Conservation (phyloP, 2,888 invertebrate species). For the Patella caerulea region DNA sequence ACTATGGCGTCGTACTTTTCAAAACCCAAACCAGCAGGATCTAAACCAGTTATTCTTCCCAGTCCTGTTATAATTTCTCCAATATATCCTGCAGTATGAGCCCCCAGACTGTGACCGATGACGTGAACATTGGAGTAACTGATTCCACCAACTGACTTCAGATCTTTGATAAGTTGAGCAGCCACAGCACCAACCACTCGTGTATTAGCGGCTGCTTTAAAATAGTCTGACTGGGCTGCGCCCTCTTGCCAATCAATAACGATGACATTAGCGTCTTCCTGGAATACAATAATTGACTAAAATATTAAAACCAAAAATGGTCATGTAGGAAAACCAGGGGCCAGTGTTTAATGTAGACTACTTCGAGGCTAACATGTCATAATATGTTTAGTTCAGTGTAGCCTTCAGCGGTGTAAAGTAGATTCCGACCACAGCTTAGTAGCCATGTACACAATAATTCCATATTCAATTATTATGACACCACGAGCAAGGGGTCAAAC, state of each 20-base stretch:
- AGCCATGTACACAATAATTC: too few species aligned
- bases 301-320: too few species aligned
- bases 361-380: too few species aligned
- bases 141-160: constrained; percentile 1
- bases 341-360: too few species aligned
- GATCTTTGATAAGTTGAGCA: constrained; percentile 25
- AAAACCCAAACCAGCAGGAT: constrained; percentile 91
- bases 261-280: constrained; percentile 30
- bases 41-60: constrained; percentile 72
- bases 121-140: constrained; percentile 9
- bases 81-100: background rate
- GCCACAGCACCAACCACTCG: constrained; percentile 30
- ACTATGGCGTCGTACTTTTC: constrained; percentile 87
- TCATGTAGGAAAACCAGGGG: too few species aligned
- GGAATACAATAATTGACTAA: background rate
- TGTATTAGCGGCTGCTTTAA: constrained; percentile 32
- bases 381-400: too few species aligned
- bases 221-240: constrained; percentile 30
- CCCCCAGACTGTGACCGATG: constrained; percentile 1
- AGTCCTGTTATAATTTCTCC: background rate
- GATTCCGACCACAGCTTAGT: too few species aligned
- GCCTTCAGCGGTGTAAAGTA: too few species aligned
- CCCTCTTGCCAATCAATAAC: constrained; percentile 29
- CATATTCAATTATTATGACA: too few species aligned
- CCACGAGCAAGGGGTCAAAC: too few species aligned